Percentiles rank a stretch among this genome's conserved stretches.
These are phyloP conservation scores for Leptopterna dolabrata DNA, from an alignment of 2,888 invertebrate species.

Conservation along the genomic window DNA sequence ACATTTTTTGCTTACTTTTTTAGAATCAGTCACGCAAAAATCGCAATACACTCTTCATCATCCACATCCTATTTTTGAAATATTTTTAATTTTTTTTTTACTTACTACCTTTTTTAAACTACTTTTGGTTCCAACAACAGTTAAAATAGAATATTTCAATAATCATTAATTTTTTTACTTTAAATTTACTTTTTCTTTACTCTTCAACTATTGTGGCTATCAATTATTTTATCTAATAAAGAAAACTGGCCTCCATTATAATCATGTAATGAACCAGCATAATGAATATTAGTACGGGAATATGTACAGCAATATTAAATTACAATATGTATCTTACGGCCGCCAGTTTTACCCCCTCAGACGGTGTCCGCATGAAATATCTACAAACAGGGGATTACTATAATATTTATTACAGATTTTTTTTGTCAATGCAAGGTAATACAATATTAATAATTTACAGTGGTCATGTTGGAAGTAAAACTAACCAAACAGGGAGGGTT, in stretches of 20 bases:
- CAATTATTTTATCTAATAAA: conserved; percentile 58
- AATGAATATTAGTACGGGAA: conserved; percentile 48
- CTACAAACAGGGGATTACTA: conserved; percentile 57
- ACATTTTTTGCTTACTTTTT: conserved; percentile 42
- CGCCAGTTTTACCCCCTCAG: conserved; percentile 37
- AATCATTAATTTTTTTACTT: conserved; percentile 60
- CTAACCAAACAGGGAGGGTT: conserved; percentile 37
- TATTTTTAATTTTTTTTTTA: conserved; percentile 25
- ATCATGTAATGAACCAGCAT: conserved; percentile 56
- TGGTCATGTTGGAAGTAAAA: conserved; percentile 51
- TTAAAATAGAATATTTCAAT: conserved; percentile 62
- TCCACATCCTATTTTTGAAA: conserved; percentile 56
- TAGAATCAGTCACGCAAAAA: conserved; percentile 59
- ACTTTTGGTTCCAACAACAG: conserved; percentile 63
- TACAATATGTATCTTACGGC: conserved; percentile 56
- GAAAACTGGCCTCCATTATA: conserved; percentile 61
- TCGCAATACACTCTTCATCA: conserved; percentile 56
- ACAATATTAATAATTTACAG: conserved; percentile 50
- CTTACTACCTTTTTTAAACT: conserved; percentile 55
- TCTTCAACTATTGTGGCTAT: conserved; percentile 62
- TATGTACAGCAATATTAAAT: conserved; percentile 60
- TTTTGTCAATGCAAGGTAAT: conserved; percentile 24
- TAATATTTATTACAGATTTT: conserved; percentile 41
- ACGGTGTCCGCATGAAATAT: conserved; percentile 53
- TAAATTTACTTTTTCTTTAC: conserved; percentile 56